Base-by-base conservation (phyloP, 2,113 vertebrate genomes). In the Aythya baeri region DNA sequence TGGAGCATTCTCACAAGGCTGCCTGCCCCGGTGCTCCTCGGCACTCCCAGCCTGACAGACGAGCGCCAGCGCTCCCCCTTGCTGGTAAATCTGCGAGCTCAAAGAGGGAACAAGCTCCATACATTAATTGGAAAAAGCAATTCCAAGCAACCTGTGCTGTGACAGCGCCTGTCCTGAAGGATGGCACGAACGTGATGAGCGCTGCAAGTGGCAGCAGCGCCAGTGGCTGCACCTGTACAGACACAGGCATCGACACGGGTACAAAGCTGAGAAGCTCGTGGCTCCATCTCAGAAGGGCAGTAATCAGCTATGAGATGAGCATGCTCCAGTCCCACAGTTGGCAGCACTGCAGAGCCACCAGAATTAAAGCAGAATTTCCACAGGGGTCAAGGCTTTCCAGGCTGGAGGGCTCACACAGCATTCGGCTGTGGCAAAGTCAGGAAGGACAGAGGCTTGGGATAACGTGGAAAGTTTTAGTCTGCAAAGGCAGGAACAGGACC, bases 131-230 rank as follows among this genome's bases (percentile, higher is more conserved):
- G 11, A 44, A 44, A 59, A 92, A 75, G 54, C 36, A 50, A 63
- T 46, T 58, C 49, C 43, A 63, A 75, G 43, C 11, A 46, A 50
- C 17, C 20, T 3, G 1, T 13, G 55, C 74, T 38, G 23, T 2
- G 7, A 73, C 17, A 68, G 67, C 1, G 1, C 58, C 93, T 8
- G 29, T 26, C 68, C 73, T 22, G 34, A 61, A 61, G 72, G 67
- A 49, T 1, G 11, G 26, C 14, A 11, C 0, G 32, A n/a, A 65
- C 3, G 10, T 17, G 22, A 18, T 5, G 18, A 8, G 27, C 7
- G 16, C n/a, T 16, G 34, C 67, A 50, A 26, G 54, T 6, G n/a
- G 11, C n/a, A 38, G 49, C n/a, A 71, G 25, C 11, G 26, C 49
- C 11, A 71, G 9, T 34, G n/a, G 26, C 27, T 18, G 7, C 31